Base-by-base conservation (phyloP, 64 coral and sea anemone species). In the Montipora sp. region DNA sequence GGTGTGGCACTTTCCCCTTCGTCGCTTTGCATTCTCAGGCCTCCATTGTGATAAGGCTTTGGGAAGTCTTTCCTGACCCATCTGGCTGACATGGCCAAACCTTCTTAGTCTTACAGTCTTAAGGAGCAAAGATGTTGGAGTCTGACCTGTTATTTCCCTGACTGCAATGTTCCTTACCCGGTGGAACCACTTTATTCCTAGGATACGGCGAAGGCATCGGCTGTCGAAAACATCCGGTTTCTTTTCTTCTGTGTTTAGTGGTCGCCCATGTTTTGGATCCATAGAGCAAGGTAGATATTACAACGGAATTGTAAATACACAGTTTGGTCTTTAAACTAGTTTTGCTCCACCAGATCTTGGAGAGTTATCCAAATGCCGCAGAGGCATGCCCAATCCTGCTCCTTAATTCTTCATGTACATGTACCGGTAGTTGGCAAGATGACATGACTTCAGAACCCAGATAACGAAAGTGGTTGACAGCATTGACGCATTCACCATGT, bases 271-370 rank as follows among this genome's bases (percentile, higher is more conserved):
- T 71, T 71, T 71, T 13, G 7, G 67, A 71, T 12, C 67, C 16
- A 19, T 71, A 19, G 67, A 19, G 67, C 67, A 71, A 71, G 1
- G 67, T 71, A 3, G 67, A 71, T 1, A 19, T 71, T 15, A 71
- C 67, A 71, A 16, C 15, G 3, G 67, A 12, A 71, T 71, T 71
- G 15, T 71, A 71, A 71, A 71, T 15, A 13, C 15, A 0, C 67
- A 71, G 67, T 71, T 71, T 71, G 11, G 67, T 71, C 67, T 71
- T 71, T 71, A 71, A 71, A 16, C 67, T 71, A 71, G 22, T 16
- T 71, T 71, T 71, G 67, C 67, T 16, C 67, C 15, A 1, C 67
- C 67, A 71, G 5, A 71, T 16, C 67, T 71, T 19, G 67, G 22
- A 71, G 8, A 71, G 67, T 4, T 71, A 1, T 15, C 67, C 67